Evolutionary conservation across 1,140 invertebrate species (phyloP).

Genomic region (Pachyrhynchus sulphureomaculatus): DNA sequence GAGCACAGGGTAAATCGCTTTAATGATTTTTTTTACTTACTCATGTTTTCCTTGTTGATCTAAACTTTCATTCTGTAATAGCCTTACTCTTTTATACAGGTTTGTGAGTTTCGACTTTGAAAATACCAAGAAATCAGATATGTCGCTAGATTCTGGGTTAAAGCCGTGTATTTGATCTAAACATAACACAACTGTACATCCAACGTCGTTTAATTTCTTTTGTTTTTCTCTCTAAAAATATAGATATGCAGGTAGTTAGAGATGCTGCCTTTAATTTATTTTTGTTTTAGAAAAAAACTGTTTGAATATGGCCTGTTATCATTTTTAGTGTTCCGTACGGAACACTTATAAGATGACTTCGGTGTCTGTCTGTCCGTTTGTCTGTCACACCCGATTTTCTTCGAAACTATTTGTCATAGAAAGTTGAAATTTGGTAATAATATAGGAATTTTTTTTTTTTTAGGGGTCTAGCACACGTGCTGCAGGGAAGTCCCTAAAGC

Average conservation of each 20-base stretch:
- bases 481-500: no score
- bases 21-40: slow-evolving; percentile 53
- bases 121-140: slow-evolving; percentile 65
- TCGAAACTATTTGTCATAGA: no score
- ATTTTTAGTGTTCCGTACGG: no score
- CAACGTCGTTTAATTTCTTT: slow-evolving; percentile 66
- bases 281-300: background rate
- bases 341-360: no score
- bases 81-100: slow-evolving; percentile 63
- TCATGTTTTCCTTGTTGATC: slow-evolving; percentile 61
- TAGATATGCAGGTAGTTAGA: background rate
- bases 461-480: no score
- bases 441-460: no score
- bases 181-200: slow-evolving; percentile 63
- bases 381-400: no score
- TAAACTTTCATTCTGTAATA: slow-evolving; percentile 64
- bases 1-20: no score
- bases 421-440: no score
- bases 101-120: slow-evolving; percentile 57
- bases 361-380: no score
- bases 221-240: slow-evolving; percentile 65
- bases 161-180: slow-evolving; percentile 68
- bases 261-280: background rate
- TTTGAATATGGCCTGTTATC: no score
- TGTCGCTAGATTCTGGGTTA: slow-evolving; percentile 53